Percentiles rank a stretch among this genome's conserved stretches.
These are phyloP conservation scores for Xestia ashworthii DNA, from an alignment of 2,888 invertebrate genomes.

Conservation along the genomic window DNA sequence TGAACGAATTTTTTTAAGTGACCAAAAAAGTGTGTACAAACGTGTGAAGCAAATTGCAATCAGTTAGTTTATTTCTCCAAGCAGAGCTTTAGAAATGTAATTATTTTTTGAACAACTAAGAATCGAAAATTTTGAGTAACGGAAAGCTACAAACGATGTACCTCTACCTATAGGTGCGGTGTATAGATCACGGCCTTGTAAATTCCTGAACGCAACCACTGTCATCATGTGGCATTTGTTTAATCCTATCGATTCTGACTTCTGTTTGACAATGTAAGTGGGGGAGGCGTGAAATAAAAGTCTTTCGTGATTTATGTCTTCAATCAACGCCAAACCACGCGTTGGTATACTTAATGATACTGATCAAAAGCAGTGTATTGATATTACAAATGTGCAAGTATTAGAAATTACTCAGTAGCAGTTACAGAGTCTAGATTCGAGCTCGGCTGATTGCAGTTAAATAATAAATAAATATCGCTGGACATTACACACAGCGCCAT, in stretches of 20 bases:
- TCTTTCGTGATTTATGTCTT: constrained; percentile 36
- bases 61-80: not conserved
- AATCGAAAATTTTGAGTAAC: not conserved
- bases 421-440: not conserved
- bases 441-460: not conserved
- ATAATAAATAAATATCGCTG: no score
- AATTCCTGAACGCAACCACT: constrained; percentile 1
- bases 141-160: not conserved
- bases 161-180: not conserved
- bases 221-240: constrained; percentile 35
- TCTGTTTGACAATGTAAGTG: constrained; percentile 31
- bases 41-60: not conserved
- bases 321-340: constrained; percentile 17
- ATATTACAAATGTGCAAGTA: constrained; percentile 1
- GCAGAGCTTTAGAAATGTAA: not conserved
- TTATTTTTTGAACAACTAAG: not conserved
- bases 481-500: no score
- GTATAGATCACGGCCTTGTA: constrained; percentile 19
- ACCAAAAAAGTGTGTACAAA: not conserved
- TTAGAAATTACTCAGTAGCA: not conserved
- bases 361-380: constrained; percentile 4
- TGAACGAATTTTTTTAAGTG: not conserved
- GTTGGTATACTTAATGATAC: constrained; percentile 2
- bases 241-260: constrained; percentile 23
- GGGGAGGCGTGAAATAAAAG: constrained; percentile 39